phyloP scores from a whole-genome alignment of 1,140 invertebrate species.

The Bombus superbus region DNA sequence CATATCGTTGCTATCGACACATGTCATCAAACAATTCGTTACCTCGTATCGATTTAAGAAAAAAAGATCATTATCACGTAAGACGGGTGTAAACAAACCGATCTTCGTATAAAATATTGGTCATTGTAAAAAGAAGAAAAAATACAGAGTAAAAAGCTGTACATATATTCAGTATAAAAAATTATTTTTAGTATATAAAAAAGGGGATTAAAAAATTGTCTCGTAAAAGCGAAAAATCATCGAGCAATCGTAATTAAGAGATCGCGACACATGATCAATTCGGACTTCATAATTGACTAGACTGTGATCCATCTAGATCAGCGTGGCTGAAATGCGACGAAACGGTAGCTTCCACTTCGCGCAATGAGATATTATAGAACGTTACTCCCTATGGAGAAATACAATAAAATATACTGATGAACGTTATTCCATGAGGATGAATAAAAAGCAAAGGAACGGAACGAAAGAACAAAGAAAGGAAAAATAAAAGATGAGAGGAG shows the following conservation, averaged over 20 bases:
- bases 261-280: conserved; percentile 37
- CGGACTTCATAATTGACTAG: conserved; percentile 63
- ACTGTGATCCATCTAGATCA: conserved; percentile 46
- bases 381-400: neutral
- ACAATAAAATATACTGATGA: neutral
- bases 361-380: conserved; percentile 14
- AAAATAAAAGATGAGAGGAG: neutral
- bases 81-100: neutral
- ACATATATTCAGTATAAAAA: neutral
- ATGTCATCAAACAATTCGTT: too few relatives aligned
- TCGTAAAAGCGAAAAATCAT: conserved; percentile 9
- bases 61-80: conserved; percentile 1
- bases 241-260: conserved; percentile 16
- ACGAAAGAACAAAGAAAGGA: neutral
- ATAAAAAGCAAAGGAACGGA: neutral
- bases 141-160: neutral
- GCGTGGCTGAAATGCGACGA: conserved; percentile 45
- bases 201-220: neutral
- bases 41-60: neutral
- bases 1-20: neutral
- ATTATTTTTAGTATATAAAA: neutral
- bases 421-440: neutral
- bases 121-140: neutral
- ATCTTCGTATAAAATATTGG: conserved; percentile 11
- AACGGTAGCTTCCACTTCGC: conserved; percentile 26